Evolutionary conservation across 2,797 vertebrate genomes (phyloP).

Genomic region (Acomys russatus): DNA sequence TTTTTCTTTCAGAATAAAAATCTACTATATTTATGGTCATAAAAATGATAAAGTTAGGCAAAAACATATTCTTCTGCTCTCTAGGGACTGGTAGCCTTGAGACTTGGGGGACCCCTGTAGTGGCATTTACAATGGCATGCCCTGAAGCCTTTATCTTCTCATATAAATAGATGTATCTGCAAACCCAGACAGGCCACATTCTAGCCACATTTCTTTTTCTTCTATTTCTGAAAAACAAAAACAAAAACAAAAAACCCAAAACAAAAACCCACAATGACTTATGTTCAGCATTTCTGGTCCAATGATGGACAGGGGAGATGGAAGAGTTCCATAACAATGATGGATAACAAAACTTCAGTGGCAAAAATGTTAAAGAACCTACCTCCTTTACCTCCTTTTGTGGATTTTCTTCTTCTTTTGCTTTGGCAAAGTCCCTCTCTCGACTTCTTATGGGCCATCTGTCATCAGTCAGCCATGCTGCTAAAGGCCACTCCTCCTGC

Average conservation of each 20-base stretch:
- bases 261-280: conserved; percentile 84
- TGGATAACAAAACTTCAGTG: conserved; percentile 82
- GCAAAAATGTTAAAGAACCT: conserved; percentile 83
- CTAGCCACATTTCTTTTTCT: conserved; percentile 65
- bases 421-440: conserved; percentile 73
- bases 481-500: conserved; percentile 23
- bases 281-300: conserved; percentile 80
- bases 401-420: conserved; percentile 61
- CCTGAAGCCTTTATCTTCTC: not conserved
- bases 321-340: conserved; percentile 83
- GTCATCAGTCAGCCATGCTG: conserved; percentile 64
- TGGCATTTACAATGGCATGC: not conserved
- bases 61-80: conserved; percentile 36
- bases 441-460: conserved; percentile 77
- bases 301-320: conserved; percentile 79
- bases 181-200: conserved; percentile 69
- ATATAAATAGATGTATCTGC: conserved; percentile 9
- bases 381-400: conserved; percentile 59
- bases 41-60: conserved; percentile 29
- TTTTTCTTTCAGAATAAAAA: conserved; percentile 18
- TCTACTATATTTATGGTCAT: not conserved
- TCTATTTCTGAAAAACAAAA: conserved; percentile 82
- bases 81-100: not conserved
- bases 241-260: too few species aligned
- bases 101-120: not conserved